phyloP scores from a whole-genome alignment of 2,797 vertebrate genomes.

The Urosaurus nigricauda region DNA sequence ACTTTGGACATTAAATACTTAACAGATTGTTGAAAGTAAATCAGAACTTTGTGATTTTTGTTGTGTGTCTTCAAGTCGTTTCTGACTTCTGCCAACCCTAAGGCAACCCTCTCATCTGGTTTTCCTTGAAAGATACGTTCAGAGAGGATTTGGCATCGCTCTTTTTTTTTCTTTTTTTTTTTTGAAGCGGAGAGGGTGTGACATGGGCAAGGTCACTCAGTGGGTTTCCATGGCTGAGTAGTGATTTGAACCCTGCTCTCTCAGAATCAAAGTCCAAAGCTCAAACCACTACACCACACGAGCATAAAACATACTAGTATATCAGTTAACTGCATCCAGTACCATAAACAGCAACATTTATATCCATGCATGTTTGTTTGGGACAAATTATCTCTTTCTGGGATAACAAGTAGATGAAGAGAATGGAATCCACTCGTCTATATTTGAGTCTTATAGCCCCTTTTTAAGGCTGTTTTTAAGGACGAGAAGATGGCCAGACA shows the following conservation, averaged over 20 bases:
- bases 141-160: too few relatives aligned
- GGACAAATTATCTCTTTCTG: background rate
- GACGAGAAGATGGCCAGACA: constrained; percentile 25
- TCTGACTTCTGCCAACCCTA: too few relatives aligned
- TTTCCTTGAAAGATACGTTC: too few relatives aligned
- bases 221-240: too few relatives aligned
- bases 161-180: too few relatives aligned
- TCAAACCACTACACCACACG: too few relatives aligned
- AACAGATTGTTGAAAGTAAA: background rate
- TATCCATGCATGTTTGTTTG: background rate
- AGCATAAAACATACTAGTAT: background rate
- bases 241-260: too few relatives aligned
- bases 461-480: constrained; percentile 16
- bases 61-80: too few relatives aligned
- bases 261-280: too few relatives aligned
- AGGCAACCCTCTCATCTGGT: too few relatives aligned
- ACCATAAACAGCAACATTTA: background rate
- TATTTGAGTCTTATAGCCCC: constrained; percentile 13
- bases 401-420: background rate
- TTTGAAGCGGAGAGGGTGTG: too few relatives aligned
- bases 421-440: background rate
- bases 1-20: background rate
- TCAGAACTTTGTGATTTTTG: background rate
- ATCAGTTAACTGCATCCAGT: background rate
- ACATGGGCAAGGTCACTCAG: too few relatives aligned